Evolutionary conservation across 2,113 vertebrate genomes (phyloP), one percentile per base, ranked within the genome.

Genomic region (Galeopterus variegatus): DNA sequence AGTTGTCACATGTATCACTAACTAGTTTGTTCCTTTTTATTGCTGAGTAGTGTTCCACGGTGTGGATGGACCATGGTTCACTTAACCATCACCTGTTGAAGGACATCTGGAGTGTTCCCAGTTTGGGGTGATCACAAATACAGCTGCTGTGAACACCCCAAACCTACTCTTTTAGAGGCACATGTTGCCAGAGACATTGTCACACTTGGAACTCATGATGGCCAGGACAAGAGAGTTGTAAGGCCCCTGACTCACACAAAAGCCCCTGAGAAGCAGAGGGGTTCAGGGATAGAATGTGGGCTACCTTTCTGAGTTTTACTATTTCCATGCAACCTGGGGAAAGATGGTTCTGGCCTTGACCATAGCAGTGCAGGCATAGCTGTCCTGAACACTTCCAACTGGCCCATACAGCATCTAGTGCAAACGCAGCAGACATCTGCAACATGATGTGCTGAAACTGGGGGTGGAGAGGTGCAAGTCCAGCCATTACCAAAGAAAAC

Each of bases 201-300:
- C 21, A 28, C 3, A 1, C 58, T 5, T 4, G 1, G 33, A 84
- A 36, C 24, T 64, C 31, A 54, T 0, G 8, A 8, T 24, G n/a
- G 18, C 13, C 56, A 85, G 67, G 64, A 75, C 23, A 33, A 50
- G 89, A 62, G 4, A 90, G 28, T 18, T n/a, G 1, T 56, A 36
- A 91, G 33, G 36, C 7, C 13, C 31, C 28, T 26, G 15, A 83
- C 8, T 81, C 48, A 13, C 26, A 72, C 15, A 52, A 86, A 82
- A 82, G 36, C 79, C 54, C 62, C 87, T n/a, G 41, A 69, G 82
- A 87, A 70, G 41, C 56, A 94, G 73, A 93, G n/a, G 28, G 13
- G 45, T 13, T 75, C 14, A 11, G 18, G 64, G 24, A 58, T 31
- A 13, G 76, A 60, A 67, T 15, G 3, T 2, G 11, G 73, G 58